phyloP scores from a whole-genome alignment of 2,113 vertebrate species.

The Haemorhous mexicanus region DNA sequence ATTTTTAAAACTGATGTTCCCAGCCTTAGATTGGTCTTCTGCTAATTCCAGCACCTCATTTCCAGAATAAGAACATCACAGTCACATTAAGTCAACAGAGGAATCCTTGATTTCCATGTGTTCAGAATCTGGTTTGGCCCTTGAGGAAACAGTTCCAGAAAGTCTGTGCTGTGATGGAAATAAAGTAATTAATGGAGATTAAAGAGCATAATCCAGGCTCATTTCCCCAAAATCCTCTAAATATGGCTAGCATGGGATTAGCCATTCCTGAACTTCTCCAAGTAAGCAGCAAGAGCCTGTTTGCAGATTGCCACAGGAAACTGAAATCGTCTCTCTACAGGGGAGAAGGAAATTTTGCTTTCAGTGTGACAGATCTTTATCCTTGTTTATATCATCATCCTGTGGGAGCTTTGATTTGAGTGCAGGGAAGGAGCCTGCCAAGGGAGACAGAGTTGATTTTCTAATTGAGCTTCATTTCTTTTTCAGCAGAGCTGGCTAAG shows the following conservation, averaged over 20 bases:
- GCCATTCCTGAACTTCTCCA: neutral
- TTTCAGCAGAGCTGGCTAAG: neutral
- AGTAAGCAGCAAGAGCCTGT: neutral
- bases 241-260: neutral
- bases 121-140: neutral
- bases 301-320: neutral
- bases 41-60: neutral
- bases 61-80: neutral
- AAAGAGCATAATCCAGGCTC: neutral
- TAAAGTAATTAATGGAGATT: neutral
- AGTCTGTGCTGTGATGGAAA: neutral
- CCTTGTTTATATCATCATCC: constrained; percentile 1
- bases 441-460: neutral
- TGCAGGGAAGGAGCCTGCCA: neutral
- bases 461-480: neutral
- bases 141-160: neutral
- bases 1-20: neutral
- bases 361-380: neutral
- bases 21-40: neutral
- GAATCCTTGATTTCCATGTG: neutral
- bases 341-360: neutral
- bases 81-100: neutral
- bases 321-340: neutral
- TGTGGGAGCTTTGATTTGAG: neutral
- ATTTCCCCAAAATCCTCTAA: neutral